These are phyloP conservation scores for Aphelinus atriplicis DNA, from an alignment of 1,140 invertebrate genomes.

Conservation along the genomic window DNA sequence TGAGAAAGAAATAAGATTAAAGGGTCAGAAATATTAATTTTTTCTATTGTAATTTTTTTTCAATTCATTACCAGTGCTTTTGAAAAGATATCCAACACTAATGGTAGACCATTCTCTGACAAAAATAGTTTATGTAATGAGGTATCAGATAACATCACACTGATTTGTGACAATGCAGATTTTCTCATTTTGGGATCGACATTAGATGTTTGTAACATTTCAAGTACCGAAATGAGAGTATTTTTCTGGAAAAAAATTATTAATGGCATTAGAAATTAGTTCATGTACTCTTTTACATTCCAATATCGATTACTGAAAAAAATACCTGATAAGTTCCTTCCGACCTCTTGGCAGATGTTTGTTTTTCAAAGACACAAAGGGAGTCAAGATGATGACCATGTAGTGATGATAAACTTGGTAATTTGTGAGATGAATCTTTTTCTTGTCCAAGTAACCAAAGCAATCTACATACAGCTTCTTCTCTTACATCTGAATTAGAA, in stretches of 20 bases:
- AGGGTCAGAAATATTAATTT: too few species aligned
- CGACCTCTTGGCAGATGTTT: slow-evolving; percentile 43
- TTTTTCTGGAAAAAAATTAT: slow-evolving; percentile 46
- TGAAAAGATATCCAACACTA: slow-evolving; percentile 57
- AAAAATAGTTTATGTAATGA: slow-evolving; percentile 67
- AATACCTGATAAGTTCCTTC: slow-evolving; percentile 57
- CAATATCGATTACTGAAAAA: slow-evolving; percentile 28
- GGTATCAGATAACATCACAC: slow-evolving; percentile 69
- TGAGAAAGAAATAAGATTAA: too few species aligned
- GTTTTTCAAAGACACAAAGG: slow-evolving; percentile 58
- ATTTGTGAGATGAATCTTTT: slow-evolving; percentile 57
- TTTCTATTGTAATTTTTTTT: background rate
- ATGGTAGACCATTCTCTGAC: slow-evolving; percentile 62
- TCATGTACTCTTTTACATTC: slow-evolving; percentile 1
- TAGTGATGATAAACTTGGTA: slow-evolving; percentile 64
- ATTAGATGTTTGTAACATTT: slow-evolving; percentile 56
- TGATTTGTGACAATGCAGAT: slow-evolving; percentile 70
- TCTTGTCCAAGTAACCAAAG: slow-evolving; percentile 65
- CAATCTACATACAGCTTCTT: slow-evolving; percentile 66
- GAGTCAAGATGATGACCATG: slow-evolving; percentile 61
- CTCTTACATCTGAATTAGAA: slow-evolving; percentile 55
- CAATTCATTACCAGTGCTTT: slow-evolving; percentile 52
- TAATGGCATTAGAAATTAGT: slow-evolving; percentile 4
- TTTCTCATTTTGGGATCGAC: slow-evolving; percentile 69
- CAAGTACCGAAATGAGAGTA: slow-evolving; percentile 53